Evolutionary conservation across 1,140 invertebrate species (phyloP).

Genomic region (Cyclina sinensis): DNA sequence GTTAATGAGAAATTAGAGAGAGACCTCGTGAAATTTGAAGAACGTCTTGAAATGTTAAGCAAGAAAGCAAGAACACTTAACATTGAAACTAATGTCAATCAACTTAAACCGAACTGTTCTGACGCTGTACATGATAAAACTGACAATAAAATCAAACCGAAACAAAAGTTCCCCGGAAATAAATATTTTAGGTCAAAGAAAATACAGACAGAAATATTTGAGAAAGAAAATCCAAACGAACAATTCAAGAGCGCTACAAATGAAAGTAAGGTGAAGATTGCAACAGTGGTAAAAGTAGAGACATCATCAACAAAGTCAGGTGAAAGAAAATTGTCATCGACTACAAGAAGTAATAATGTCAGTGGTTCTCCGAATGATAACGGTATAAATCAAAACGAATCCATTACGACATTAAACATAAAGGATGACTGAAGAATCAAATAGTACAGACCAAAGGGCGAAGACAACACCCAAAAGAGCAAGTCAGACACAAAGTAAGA

Average conservation of each 20-base stretch:
- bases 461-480: no score
- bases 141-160: neutral
- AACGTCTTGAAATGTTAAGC: slow-evolving; percentile 43
- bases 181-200: neutral
- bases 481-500: no score
- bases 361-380: no score
- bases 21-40: slow-evolving; percentile 36
- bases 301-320: neutral
- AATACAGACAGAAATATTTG: neutral
- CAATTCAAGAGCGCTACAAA: neutral
- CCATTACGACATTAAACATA: no score
- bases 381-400: no score
- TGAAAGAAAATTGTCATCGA: neutral
- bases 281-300: neutral
- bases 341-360: neutral
- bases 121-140: neutral
- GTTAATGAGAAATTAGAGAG: slow-evolving; percentile 53
- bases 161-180: neutral
- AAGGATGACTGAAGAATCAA: no score
- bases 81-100: neutral
- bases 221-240: neutral
- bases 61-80: neutral
- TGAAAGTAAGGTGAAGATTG: neutral
- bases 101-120: neutral
- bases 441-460: no score